Base-by-base conservation (phyloP, 1,140 invertebrate genomes). In the Brachionus plicatilis region DNA sequence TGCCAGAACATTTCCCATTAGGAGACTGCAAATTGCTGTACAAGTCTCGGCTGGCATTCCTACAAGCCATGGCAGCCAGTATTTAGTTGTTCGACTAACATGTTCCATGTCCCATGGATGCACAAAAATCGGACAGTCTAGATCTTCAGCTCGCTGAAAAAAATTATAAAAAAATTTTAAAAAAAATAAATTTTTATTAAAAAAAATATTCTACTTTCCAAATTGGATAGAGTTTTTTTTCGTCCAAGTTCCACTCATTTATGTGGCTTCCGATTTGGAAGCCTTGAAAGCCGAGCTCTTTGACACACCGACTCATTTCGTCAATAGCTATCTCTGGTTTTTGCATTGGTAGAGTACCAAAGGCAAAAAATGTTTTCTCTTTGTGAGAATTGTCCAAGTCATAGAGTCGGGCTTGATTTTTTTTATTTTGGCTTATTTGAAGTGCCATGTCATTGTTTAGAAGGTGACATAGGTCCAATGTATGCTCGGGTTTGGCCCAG, bases 1-100 rank as follows among this genome's bases (percentile, higher is more conserved):
- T 72, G 92, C 88, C 7, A 92, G 86, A 24, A 92, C 89, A 6
- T 92, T 92, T n/a, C 92, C 92, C 89, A 92, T 92, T 9, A 92
- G 86, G 85, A 92, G 87, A 83, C 88, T 89, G 83, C 91, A 92
- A 37, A 92, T 91, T 2, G 92, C 92, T 7, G 89, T 89, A 3
- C 91, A 89, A 14, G 92, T 93, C 86, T 93, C 92, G 2, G 91
- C 88, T 4, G 92, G 92, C 92, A 92, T 92, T 4, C 92, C 92
- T 90, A 93, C 91, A 8, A 93, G 88, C 92, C 92, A 92, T 6
- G 92, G 92, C 66, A 93, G 85, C 92, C 92, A 92, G 86, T 91
- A 93, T 85, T 93, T 92, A 14, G 87, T 87, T 86, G 91, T 90
- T 27, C 92, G 87, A 1, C 91, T 82, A 0, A 82, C 79, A 65